phyloP scores from a whole-genome alignment of 2,888 invertebrate genomes.

The Stomorhina lunata region DNA sequence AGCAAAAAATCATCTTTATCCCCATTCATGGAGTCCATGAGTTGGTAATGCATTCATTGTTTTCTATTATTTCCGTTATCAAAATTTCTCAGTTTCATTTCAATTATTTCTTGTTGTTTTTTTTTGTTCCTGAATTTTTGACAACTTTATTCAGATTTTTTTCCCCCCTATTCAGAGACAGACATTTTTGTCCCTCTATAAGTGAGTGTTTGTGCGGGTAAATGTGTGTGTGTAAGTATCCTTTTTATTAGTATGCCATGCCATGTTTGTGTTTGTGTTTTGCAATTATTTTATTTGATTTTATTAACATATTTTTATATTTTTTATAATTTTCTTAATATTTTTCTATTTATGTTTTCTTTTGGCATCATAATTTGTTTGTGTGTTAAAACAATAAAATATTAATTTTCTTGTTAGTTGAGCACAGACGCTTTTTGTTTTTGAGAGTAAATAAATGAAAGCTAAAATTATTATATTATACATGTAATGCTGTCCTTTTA shows the following conservation, averaged over 20 bases:
- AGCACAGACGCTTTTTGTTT: slow-evolving; percentile 45
- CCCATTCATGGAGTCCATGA: slow-evolving; percentile 60
- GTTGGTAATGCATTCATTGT: slow-evolving; percentile 66
- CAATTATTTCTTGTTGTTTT: slow-evolving; percentile 9
- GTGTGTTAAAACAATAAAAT: slow-evolving; percentile 75
- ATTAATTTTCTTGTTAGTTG: slow-evolving; percentile 77
- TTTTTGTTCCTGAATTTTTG: slow-evolving; percentile 52
- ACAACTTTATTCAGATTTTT: slow-evolving; percentile 58
- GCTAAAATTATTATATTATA: too few relatives aligned
- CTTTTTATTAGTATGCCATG: slow-evolving; percentile 65
- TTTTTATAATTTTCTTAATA: slow-evolving; percentile 1
- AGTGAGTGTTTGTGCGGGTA: slow-evolving; percentile 29
- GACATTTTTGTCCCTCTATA: slow-evolving; percentile 53
- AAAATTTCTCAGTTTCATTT: slow-evolving; percentile 52
- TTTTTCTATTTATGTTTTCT: slow-evolving; percentile 73
- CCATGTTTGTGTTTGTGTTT: slow-evolving; percentile 67
- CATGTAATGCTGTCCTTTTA: too few relatives aligned
- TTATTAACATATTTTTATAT: slow-evolving; percentile 73
- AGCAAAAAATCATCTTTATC: slow-evolving; percentile 21
- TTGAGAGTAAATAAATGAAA: slow-evolving; percentile 37
- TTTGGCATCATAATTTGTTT: background rate
- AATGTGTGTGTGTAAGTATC: slow-evolving; percentile 44
- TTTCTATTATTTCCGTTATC: slow-evolving; percentile 66
- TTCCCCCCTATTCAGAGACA: slow-evolving; percentile 47
- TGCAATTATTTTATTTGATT: slow-evolving; percentile 67